Base-by-base conservation (phyloP, 2,113 vertebrate genomes). In the Natator depressus region DNA sequence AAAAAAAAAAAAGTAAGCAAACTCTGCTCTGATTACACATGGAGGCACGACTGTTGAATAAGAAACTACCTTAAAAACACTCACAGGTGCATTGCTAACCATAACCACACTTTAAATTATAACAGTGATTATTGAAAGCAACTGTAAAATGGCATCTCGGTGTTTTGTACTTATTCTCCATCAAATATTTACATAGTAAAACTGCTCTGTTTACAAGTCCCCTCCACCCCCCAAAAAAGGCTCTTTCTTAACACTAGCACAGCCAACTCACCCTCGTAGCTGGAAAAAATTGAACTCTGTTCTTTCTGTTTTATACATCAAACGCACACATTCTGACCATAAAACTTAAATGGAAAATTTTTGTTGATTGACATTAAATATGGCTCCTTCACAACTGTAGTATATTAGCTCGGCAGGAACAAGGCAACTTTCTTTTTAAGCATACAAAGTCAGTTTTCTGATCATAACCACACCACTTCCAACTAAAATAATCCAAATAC, bases 401-500 rank as follows among this genome's bases (percentile, higher is more conserved):
- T 91, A 87, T 81, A 89, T 96, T 94, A 95, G 81, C 88, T 75
- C 6, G 3, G 85, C 89, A 59, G 81, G 46, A 65, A 72, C 19
- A 72, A 72, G n/a, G 19, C n/a, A 72, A 38, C 65, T 72, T 93
- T 87, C 75, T 93, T 89, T 87, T 84, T 55, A 91, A 95, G 90
- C 72, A 94, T 35, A 85, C 2, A 86, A 85, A 54, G 0, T 7
- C 82, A 92, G 17, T 95, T 92, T 96, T 95, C 76, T 84, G 89
- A 84, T 94, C 95, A 96, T 85, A 95, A 91, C 88, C 95, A 97
- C 95, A 94, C 80, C 75, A 95, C 93, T 81, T 87, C 14, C 79
- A 92, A 20, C 0, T 55, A 46, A 93, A 86, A n/a, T 92, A 84
- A 97, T 86, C 85, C 89, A 2, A 25, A 80, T 31, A 89, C 10